Evolutionary conservation across 2,888 invertebrate genomes (phyloP).

Genomic region (Mythimna impura): DNA sequence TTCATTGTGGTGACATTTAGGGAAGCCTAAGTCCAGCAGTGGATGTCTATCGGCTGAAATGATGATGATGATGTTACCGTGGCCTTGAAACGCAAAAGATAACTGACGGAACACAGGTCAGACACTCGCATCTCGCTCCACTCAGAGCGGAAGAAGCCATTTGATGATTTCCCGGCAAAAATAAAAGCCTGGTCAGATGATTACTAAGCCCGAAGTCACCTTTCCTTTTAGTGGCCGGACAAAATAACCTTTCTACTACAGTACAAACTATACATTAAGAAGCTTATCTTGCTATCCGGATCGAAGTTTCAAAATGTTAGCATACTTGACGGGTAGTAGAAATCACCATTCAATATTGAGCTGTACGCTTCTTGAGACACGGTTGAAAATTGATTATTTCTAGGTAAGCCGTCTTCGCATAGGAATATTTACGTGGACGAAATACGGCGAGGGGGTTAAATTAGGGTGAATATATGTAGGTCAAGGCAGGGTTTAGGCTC

Average conservation of each 20-base stretch:
- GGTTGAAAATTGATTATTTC: constrained; percentile 51
- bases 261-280: constrained; percentile 60
- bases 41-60: too few relatives aligned
- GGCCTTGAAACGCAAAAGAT: too few relatives aligned
- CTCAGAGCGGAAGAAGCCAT: background rate
- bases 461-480: constrained; percentile 73
- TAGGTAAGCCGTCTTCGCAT: constrained; percentile 40
- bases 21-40: too few relatives aligned
- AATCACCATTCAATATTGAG: constrained; percentile 26
- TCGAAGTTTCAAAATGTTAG: constrained; percentile 58
- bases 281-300: constrained; percentile 59
- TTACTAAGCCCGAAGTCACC: too few relatives aligned
- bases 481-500: constrained; percentile 76
- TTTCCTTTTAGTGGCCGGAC: background rate
- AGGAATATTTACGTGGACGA: constrained; percentile 65
- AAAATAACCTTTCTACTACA: constrained; percentile 19
- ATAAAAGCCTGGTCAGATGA: background rate
- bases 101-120: background rate
- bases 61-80: too few relatives aligned
- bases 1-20: too few relatives aligned
- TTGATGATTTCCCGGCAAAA: background rate
- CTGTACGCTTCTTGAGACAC: constrained; percentile 36
- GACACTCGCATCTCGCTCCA: too few relatives aligned
- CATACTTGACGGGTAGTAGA: constrained; percentile 20
- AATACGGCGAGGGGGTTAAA: constrained; percentile 69